Conservation (phyloP, 1,140 invertebrate genomes). For the Drosophila sechellia region DNA sequence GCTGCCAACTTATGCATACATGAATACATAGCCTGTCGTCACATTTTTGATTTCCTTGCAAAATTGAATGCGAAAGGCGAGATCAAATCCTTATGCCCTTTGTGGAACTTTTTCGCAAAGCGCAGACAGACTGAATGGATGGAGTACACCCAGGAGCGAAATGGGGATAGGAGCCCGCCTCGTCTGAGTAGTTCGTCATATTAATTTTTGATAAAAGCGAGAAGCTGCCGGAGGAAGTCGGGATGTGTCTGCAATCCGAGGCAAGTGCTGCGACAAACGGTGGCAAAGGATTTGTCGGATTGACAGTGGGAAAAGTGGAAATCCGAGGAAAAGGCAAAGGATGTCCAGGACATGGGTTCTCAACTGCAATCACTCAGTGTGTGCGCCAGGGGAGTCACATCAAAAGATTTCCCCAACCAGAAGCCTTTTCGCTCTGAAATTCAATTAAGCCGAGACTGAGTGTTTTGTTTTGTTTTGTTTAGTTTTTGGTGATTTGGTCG, state of each 20-base stretch:
- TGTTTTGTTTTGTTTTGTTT: neutral
- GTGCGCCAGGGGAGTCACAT: conserved; percentile 16
- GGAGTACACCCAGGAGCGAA: neutral
- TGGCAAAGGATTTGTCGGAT: conserved; percentile 59
- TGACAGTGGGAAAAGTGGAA: conserved; percentile 31
- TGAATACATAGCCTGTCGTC: conserved; percentile 25
- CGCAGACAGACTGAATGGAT: conserved; percentile 18
- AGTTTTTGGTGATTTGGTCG: neutral
- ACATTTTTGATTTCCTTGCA: conserved; percentile 27
- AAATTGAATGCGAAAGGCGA: conserved; percentile 44
- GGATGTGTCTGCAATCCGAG: conserved; percentile 38
- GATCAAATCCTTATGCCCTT: conserved; percentile 55
- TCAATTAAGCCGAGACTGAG: conserved; percentile 4
- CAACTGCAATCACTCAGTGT: conserved; percentile 5
- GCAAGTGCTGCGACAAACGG: conserved; percentile 58
- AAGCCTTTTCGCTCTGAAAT: neutral
- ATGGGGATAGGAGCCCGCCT: conserved; percentile 1
- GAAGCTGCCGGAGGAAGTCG: conserved; percentile 10
- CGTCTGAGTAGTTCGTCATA: conserved; percentile 73
- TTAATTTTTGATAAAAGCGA: conserved; percentile 66
- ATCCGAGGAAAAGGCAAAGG: conserved; percentile 12
- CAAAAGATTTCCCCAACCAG: conserved; percentile 25
- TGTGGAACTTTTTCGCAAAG: conserved; percentile 34
- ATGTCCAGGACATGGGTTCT: conserved; percentile 12
- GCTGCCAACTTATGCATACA: conserved; percentile 41